Conservation (phyloP, 2,113 vertebrate genomes). For the Struthidea cinerea region DNA sequence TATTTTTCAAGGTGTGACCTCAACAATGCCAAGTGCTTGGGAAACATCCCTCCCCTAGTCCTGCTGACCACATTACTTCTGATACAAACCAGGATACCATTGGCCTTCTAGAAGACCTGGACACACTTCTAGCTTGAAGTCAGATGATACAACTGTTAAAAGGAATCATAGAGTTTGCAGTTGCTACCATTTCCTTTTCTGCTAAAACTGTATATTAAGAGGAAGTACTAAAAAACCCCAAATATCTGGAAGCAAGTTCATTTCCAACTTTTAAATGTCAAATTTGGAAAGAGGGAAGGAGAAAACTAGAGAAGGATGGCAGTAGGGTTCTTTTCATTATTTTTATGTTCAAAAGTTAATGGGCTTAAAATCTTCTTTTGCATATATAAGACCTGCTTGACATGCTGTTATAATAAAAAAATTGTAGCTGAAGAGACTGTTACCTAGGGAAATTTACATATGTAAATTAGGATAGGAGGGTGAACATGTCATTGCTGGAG, state of each 20-base stretch:
- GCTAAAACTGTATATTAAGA: background rate
- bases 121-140: background rate
- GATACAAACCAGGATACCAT: background rate
- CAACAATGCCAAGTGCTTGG: fast-evolving
- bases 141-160: background rate
- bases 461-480: background rate
- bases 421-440: background rate
- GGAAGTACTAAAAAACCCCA: background rate
- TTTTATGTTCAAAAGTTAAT: background rate
- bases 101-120: background rate
- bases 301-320: background rate
- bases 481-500: background rate
- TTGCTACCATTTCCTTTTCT: background rate
- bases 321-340: background rate
- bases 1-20: fast-evolving
- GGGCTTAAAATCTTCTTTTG: background rate
- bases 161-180: background rate
- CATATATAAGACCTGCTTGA: background rate
- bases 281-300: background rate
- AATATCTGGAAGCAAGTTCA: background rate
- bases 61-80: background rate
- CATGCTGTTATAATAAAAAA: background rate
- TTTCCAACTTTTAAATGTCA: background rate
- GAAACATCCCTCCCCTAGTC: fast-evolving
- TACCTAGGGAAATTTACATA: conserved; percentile 28